Evolutionary conservation across 2,113 vertebrate genomes (phyloP), one percentile per base, ranked within the genome.

Genomic region (Probosciger aterrimus): DNA sequence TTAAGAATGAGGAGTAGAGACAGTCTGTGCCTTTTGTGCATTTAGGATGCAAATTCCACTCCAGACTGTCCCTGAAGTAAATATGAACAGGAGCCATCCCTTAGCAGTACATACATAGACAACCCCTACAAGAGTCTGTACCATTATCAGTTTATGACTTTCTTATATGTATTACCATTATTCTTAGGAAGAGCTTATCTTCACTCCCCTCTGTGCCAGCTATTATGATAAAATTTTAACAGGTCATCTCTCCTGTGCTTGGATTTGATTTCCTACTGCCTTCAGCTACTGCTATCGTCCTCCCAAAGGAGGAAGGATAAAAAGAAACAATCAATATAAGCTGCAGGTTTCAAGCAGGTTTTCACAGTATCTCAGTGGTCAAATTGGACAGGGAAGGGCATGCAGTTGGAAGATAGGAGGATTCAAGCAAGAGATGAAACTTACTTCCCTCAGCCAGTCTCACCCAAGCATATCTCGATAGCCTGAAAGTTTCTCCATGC

Each of bases 211-310:
- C 52, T 52, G 63, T 83, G 71, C 25, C 86, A 94, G 76, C 59
- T 88, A 85, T 94, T 96, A 90, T 82, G 85, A 89, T 83, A 82
- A 94, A 79, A 87, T 60, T 47, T 85, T 88, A 95, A 71, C 35
- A 92, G 78, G n/a, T 60, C 55, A 59, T 41, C 24, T 76, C 79
- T 94, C 73, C 73, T 82, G 23, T 27, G 69, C 55, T 92, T 89
- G 49, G 11, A 73, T 80, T 75, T 74, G 53, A 90, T 79, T 94
- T 77, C 62, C 62, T 75, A 31, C 74, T 90, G 94, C 59, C 71
- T 83, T 85, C 33, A 88, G 70, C 57, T 39, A 37, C 44, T 57
- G 37, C 87, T 50, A 28, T 47, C 55, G 19, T 71, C 37, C 59
- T 44, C 46, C 43, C 63, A 71, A 52, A 87, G 37, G 17, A 10